Conservation (phyloP, 2,113 vertebrate genomes). For the Dipodomys merriami region DNA sequence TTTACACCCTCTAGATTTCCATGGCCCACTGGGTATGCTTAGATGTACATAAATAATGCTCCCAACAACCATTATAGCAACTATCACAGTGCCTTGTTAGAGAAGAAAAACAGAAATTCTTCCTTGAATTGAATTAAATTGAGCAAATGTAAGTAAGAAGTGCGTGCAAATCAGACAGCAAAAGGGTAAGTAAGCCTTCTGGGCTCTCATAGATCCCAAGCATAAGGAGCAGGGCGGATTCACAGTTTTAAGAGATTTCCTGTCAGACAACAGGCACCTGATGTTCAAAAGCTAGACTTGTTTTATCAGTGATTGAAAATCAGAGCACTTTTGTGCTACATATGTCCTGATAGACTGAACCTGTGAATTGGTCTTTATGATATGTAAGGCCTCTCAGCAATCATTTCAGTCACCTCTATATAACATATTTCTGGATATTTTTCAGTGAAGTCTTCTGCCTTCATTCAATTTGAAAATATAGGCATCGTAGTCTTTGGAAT, state of each 20-base stretch:
- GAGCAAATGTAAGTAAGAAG: slow-evolving; percentile 19
- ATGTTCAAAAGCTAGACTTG: background rate
- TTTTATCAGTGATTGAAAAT: background rate
- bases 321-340: background rate
- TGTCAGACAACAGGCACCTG: background rate
- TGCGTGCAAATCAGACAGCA: background rate
- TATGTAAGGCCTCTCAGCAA: background rate
- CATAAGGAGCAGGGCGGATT: background rate
- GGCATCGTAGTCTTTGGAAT: background rate
- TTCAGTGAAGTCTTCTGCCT: background rate
- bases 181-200: background rate
- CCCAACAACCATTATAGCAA: background rate
- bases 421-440: background rate
- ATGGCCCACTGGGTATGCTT: background rate
- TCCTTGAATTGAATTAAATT: slow-evolving; percentile 46
- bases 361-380: background rate
- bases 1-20: background rate
- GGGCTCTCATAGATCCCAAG: background rate
- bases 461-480: slow-evolving; percentile 33
- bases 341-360: background rate
- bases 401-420: background rate
- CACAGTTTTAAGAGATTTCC: background rate
- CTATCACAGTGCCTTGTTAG: background rate
- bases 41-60: background rate
- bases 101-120: slow-evolving; percentile 12